A percentile compares a stretch with the other conserved stretches of the same genome.
Conservation (phyloP, 2,888 invertebrate species). For the Zaprionus obscuricornis region DNA sequence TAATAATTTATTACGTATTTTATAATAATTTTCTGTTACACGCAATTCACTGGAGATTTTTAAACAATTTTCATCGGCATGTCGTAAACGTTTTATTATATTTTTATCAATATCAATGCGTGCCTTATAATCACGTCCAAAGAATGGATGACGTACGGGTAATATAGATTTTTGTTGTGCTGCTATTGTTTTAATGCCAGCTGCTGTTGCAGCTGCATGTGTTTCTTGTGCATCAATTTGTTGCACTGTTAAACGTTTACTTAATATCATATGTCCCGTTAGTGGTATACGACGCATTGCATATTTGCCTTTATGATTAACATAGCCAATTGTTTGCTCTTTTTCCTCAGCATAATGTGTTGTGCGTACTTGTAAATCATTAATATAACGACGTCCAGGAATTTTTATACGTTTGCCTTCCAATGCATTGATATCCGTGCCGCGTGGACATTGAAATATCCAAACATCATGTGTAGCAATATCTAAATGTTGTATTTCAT, state of each 20-base stretch:
- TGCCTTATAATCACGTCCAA: constrained; percentile 29
- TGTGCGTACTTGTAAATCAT: constrained; percentile 43
- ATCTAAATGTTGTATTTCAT: constrained; percentile 37
- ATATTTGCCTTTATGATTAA: constrained; percentile 45
- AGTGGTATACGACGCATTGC: constrained; percentile 28
- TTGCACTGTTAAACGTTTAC: constrained; percentile 40
- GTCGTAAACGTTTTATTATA: background rate
- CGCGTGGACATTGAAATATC: constrained; percentile 59
- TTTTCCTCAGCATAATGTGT: constrained; percentile 11
- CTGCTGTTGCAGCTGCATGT: background rate
- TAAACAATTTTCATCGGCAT: constrained; percentile 23
- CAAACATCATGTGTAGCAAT: constrained; percentile 48
- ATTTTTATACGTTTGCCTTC: constrained; percentile 48
- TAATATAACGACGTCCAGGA: constrained; percentile 52
- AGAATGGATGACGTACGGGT: constrained; percentile 43
- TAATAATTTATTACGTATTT: constrained; percentile 41
- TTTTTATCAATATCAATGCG: constrained; percentile 19
- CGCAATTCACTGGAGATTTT: background rate
- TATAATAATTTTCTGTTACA: constrained; percentile 45
- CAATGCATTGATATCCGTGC: constrained; percentile 21
- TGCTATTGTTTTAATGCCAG: too few relatives aligned
- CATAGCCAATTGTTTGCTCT: constrained; percentile 43
- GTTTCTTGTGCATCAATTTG: background rate
- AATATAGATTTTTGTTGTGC: constrained; percentile 25
- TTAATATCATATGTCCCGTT: constrained; percentile 38